These are phyloP conservation scores for Sarcophaga rosellei DNA, from an alignment of 2,888 invertebrate genomes.

Conservation along the genomic window DNA sequence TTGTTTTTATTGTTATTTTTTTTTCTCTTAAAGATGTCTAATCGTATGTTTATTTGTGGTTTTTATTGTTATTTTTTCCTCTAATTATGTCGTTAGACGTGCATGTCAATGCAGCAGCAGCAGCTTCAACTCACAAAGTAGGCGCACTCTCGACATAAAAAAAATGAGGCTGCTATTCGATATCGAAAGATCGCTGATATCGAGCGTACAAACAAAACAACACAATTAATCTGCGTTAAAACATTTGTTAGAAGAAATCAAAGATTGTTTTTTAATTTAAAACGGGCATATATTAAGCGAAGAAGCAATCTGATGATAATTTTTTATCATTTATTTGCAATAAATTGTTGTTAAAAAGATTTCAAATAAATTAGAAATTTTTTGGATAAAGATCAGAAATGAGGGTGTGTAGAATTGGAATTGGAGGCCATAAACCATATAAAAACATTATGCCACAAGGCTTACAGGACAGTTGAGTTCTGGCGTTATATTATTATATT, in stretches of 20 bases:
- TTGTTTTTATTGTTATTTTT: constrained; percentile 5
- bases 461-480: no score
- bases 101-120: not conserved
- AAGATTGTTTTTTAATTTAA: not conserved
- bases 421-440: no score
- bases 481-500: no score
- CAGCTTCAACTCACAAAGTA: not conserved
- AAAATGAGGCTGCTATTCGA: constrained; percentile 44
- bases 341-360: not conserved
- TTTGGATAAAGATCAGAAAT: no score
- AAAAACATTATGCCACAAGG: no score
- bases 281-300: not conserved
- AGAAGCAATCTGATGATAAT: no score
- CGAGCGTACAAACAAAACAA: constrained; percentile 1
- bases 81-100: constrained; percentile 41
- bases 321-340: not conserved
- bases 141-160: not conserved
- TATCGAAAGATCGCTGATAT: constrained; percentile 6
- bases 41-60: constrained; percentile 37
- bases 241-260: constrained; percentile 40
- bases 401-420: no score
- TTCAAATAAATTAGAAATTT: no score
- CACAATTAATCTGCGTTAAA: constrained; percentile 44
- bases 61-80: not conserved
- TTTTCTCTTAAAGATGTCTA: constrained; percentile 2